Evolutionary conservation across 2,797 vertebrate species (phyloP).

Genomic region (Onychomys leucogaster): DNA sequence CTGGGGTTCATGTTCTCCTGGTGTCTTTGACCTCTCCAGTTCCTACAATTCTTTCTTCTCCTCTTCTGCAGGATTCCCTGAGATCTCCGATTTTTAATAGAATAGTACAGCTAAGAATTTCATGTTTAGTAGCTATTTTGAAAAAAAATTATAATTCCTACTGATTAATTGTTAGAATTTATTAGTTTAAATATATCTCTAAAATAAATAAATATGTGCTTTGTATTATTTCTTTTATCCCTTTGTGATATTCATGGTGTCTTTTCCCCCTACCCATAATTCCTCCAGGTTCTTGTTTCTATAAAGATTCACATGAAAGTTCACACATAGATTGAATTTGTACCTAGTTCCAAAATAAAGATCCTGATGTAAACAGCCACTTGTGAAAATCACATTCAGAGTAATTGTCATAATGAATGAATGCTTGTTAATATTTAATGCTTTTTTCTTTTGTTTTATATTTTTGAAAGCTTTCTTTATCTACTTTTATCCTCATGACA

Average conservation of each 20-base stretch:
- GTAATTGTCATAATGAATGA: background rate
- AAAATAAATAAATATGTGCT: slow-evolving; percentile 17
- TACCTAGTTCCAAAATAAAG: slow-evolving; percentile 7
- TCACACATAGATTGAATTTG: background rate
- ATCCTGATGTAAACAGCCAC: background rate
- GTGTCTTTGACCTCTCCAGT: background rate
- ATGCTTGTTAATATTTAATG: background rate
- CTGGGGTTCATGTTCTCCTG: background rate
- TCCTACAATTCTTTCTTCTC: background rate
- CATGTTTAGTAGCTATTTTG: background rate
- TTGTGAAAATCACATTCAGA: background rate
- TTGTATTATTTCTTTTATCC: background rate
- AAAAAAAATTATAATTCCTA: background rate
- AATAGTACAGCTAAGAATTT: background rate
- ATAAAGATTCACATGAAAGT: background rate
- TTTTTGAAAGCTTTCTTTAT: background rate
- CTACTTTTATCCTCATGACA: background rate
- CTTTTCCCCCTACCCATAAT: background rate
- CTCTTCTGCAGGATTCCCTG: background rate
- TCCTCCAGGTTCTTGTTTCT: background rate
- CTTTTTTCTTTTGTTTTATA: slow-evolving; percentile 24
- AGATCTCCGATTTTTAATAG: background rate
- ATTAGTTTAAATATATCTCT: slow-evolving; percentile 2
- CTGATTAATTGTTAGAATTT: slow-evolving; percentile 50
- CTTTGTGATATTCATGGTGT: background rate